Conservation (phyloP, 2,888 invertebrate species). For the Electrophaes corylata region DNA sequence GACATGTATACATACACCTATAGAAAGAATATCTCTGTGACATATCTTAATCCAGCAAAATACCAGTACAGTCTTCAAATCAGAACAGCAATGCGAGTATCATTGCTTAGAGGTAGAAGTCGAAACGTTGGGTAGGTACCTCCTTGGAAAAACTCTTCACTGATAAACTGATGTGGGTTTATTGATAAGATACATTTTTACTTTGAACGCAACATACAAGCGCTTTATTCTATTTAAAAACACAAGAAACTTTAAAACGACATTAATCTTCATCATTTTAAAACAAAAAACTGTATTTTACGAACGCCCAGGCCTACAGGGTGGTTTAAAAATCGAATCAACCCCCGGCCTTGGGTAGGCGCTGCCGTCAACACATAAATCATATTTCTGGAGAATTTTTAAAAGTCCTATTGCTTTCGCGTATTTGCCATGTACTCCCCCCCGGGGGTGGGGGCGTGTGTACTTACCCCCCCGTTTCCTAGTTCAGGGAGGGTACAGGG, state of each 20-base stretch:
- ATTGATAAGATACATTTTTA: neutral
- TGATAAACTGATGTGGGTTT: no score
- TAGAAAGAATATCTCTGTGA: no score
- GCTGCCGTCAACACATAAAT: constrained; percentile 84
- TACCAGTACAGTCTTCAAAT: no score
- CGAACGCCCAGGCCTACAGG: constrained; percentile 60
- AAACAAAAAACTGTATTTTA: constrained; percentile 57
- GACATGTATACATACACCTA: no score
- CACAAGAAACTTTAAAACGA: constrained; percentile 14
- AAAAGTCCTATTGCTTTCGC: constrained; percentile 85
- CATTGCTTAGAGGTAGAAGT: no score
- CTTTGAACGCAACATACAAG: neutral
- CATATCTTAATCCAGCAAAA: no score
- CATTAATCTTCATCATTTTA: constrained; percentile 41
- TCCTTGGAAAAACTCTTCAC: neutral
- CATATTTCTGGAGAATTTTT: constrained; percentile 85
- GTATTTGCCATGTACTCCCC: constrained; percentile 85
- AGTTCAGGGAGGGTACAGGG: constrained; percentile 71
- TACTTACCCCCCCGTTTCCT: constrained; percentile 84
- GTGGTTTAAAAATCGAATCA: constrained; percentile 84
- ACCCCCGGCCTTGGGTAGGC: constrained; percentile 79
- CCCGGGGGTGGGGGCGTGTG: constrained; percentile 66
- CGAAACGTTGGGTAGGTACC: no score
- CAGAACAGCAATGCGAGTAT: no score
- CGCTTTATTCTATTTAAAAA: neutral